A percentile compares a stretch with the other conserved stretches of the same genome.
These are phyloP conservation scores for Osmerus mordax DNA, from an alignment of 2,113 vertebrate genomes.

Conservation along the genomic window DNA sequence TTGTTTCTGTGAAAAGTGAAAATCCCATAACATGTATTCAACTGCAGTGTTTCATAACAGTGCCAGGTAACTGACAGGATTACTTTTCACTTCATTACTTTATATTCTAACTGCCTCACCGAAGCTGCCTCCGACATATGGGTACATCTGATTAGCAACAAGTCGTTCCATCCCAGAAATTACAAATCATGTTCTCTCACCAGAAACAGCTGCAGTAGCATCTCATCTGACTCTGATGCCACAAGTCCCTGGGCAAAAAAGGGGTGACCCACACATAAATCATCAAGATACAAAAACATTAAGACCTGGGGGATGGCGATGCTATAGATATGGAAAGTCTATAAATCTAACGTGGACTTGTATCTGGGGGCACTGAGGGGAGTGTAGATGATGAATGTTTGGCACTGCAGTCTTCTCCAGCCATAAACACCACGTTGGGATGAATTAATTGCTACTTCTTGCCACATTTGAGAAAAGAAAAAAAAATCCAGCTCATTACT, in stretches of 20 bases:
- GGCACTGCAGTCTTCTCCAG: slow-evolving; percentile 40
- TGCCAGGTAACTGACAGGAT: neutral
- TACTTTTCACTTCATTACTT: slow-evolving; percentile 15
- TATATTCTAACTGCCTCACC: slow-evolving; percentile 31
- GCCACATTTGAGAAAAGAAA: slow-evolving; percentile 19
- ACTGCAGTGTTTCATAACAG: no score
- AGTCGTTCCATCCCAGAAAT: slow-evolving; percentile 16
- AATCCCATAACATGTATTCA: no score
- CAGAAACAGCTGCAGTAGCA: slow-evolving; percentile 17
- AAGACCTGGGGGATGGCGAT: slow-evolving; percentile 43
- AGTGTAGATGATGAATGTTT: slow-evolving; percentile 46
- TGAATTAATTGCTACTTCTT: slow-evolving; percentile 39
- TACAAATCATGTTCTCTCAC: slow-evolving; percentile 5
- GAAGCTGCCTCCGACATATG: slow-evolving; percentile 7
- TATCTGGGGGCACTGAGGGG: slow-evolving; percentile 37
- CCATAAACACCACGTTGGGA: slow-evolving; percentile 44
- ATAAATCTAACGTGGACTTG: slow-evolving; percentile 54
- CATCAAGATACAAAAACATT: slow-evolving; percentile 34
- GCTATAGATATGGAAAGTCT: slow-evolving; percentile 42
- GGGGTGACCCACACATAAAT: slow-evolving; percentile 50
- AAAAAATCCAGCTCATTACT: slow-evolving; percentile 33
- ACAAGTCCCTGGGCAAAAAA: slow-evolving; percentile 28
- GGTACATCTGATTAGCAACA: slow-evolving; percentile 31
- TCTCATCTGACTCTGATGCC: slow-evolving; percentile 14
- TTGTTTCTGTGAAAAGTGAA: no score